Evolutionary conservation across 2,797 vertebrate genomes (phyloP).

Genomic region (Myotis myotis): DNA sequence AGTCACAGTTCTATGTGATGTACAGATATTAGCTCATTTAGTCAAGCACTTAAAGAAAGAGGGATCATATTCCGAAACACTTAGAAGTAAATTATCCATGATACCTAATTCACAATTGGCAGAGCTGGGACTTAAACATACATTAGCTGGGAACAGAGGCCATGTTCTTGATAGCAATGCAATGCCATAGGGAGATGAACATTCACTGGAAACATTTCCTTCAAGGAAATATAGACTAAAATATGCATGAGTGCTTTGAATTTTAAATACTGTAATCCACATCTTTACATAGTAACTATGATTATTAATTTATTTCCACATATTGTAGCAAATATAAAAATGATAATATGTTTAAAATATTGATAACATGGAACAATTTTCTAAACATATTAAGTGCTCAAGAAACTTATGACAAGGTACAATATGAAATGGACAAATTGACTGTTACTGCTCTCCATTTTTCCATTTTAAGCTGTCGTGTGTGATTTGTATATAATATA

Average conservation of each 20-base stretch:
- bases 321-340: background rate
- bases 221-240: background rate
- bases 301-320: background rate
- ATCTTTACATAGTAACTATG: background rate
- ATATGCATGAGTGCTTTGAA: background rate
- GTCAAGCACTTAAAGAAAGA: background rate
- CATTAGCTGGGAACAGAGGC: background rate
- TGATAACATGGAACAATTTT: background rate
- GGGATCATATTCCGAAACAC: background rate
- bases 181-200: background rate
- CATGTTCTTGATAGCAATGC: background rate
- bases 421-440: background rate
- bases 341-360: background rate
- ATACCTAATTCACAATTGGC: background rate
- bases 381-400: background rate
- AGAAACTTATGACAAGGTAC: background rate
- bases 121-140: background rate
- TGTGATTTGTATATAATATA: background rate
- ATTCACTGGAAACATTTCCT: background rate
- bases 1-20: background rate
- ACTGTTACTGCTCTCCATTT: background rate
- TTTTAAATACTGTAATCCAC: background rate
- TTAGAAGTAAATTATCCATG: background rate
- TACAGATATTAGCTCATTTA: background rate
- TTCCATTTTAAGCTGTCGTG: background rate